Percentiles rank a stretch among this genome's conserved stretches.
Conservation (phyloP, 2,888 invertebrate genomes). For the Fragum whitleyi region DNA sequence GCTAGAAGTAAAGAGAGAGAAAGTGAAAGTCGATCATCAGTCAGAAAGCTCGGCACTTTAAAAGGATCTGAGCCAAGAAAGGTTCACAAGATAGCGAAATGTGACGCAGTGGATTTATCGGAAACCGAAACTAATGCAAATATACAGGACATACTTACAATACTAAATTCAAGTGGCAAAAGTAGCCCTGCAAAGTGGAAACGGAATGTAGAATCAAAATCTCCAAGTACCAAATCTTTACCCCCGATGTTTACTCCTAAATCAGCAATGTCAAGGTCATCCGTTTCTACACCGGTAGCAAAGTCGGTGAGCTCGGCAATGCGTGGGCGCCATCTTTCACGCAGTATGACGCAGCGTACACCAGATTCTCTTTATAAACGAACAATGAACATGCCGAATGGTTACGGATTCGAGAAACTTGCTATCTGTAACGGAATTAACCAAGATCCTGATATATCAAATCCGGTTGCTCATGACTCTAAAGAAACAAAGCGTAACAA, state of each 20-base stretch:
- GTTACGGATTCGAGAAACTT: slow-evolving; percentile 39
- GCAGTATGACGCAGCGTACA: slow-evolving; percentile 31
- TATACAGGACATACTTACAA: background rate
- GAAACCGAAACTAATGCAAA: slow-evolving; percentile 46
- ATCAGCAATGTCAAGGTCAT: background rate
- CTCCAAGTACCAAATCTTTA: slow-evolving; percentile 49
- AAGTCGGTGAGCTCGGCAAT: slow-evolving; percentile 6
- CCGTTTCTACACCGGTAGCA: background rate
- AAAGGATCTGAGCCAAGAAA: slow-evolving; percentile 49
- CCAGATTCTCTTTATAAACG: slow-evolving; percentile 49
- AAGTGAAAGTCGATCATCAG: slow-evolving; percentile 27
- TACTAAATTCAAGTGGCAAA: background rate
- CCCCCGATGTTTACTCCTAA: slow-evolving; percentile 58
- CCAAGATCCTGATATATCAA: slow-evolving; percentile 39
- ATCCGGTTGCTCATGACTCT: slow-evolving; percentile 40
- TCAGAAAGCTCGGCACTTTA: slow-evolving; percentile 41
- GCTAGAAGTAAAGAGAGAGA: background rate
- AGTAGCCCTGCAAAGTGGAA: background rate
- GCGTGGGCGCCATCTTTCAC: slow-evolving; percentile 41
- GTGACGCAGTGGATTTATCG: slow-evolving; percentile 68
- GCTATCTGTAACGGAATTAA: slow-evolving; percentile 53
- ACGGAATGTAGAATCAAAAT: background rate
- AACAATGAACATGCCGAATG: slow-evolving; percentile 42
- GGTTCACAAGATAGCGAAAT: slow-evolving; percentile 60
- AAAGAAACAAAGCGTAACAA: slow-evolving; percentile 9